Conservation (phyloP, 2,113 vertebrate genomes). For the Mesembrinibis cayennensis region DNA sequence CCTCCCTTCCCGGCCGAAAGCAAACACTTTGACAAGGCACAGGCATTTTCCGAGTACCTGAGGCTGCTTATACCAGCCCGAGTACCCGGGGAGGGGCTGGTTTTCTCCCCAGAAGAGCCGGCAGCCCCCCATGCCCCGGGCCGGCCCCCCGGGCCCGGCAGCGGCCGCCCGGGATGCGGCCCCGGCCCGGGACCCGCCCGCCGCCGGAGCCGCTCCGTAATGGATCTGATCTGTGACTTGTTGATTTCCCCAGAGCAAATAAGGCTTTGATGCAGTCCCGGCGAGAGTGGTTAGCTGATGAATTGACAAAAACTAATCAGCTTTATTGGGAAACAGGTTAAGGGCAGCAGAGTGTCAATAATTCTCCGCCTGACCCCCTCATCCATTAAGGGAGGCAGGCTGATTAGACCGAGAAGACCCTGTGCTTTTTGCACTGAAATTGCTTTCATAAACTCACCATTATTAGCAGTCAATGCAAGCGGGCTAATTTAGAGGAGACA, state of each 20-base stretch:
- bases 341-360: conserved; percentile 93
- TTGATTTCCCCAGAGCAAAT: conserved; percentile 98
- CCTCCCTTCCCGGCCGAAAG: neutral
- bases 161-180: neutral
- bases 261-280: conserved; percentile 83
- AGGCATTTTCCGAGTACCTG: neutral
- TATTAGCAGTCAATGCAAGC: conserved; percentile 77
- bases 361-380: conserved; percentile 90
- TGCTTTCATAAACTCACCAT: conserved; percentile 85
- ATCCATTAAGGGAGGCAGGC: conserved; percentile 91
- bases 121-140: rapidly evolving
- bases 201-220: conserved; percentile 73
- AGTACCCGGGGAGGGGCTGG: neutral
- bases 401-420: conserved; percentile 87
- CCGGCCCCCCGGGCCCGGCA: neutral
- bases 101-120: neutral
- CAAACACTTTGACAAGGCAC: neutral
- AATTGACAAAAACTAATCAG: conserved; percentile 98
- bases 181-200: neutral
- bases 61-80: rapidly evolving
- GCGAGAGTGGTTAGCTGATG: conserved; percentile 87
- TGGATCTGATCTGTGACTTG: conserved; percentile 85
- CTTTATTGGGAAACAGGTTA: conserved; percentile 98
- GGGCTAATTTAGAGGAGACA: conserved; percentile 77
- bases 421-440: conserved; percentile 74